Conservation (phyloP, 2,888 invertebrate genomes). For the Hemaris fuciformis region DNA sequence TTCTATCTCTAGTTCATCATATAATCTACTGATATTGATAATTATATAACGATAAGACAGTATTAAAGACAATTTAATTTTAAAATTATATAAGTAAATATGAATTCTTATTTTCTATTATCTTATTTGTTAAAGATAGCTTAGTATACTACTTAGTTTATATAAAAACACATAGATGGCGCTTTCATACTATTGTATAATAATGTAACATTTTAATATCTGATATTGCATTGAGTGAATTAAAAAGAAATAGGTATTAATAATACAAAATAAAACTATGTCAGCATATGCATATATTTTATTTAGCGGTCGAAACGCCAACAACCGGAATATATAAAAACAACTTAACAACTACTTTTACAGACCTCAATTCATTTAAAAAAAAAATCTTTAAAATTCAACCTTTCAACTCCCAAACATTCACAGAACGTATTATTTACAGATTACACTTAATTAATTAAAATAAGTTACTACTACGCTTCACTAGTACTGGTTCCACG, state of each 20-base stretch:
- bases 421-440: neutral
- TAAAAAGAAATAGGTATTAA: neutral
- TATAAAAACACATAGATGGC: neutral
- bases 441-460: neutral
- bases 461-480: neutral
- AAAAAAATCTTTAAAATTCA: neutral
- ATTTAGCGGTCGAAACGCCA: neutral
- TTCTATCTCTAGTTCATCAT: neutral
- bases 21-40: neutral
- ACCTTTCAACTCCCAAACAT: too few species aligned
- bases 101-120: neutral
- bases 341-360: neutral
- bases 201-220: too few species aligned
- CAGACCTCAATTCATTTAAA: neutral
- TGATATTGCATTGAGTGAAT: too few species aligned
- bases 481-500: slow-evolving; percentile 64
- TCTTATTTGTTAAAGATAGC: too few species aligned
- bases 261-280: neutral
- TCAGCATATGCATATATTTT: neutral
- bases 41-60: neutral
- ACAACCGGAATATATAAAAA: neutral
- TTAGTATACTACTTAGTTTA: neutral
- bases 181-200: neutral
- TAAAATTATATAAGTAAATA: too few species aligned
- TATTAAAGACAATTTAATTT: neutral